A percentile compares a stretch with the other conserved stretches of the same genome.
phyloP scores from a whole-genome alignment of 2,888 invertebrate species.

The Rosalia funebris region DNA sequence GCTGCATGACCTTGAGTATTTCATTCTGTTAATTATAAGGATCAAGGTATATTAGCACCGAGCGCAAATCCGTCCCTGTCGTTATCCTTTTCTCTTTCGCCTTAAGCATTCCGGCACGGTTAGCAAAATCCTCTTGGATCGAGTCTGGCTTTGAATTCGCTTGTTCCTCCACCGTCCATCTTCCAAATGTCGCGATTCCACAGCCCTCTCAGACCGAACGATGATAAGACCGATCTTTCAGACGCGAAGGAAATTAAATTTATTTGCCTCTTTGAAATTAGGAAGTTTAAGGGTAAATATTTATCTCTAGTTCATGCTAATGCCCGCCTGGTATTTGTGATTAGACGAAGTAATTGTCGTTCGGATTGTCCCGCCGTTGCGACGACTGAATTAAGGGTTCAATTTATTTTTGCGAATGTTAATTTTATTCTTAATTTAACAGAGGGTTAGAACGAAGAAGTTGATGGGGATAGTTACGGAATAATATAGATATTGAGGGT shows the following conservation, averaged over 20 bases:
- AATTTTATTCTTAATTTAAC: slow-evolving; percentile 11
- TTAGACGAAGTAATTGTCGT: slow-evolving; percentile 36
- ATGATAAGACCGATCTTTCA: slow-evolving; percentile 59
- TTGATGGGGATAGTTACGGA: too few relatives aligned
- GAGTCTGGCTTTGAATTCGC: slow-evolving; percentile 44
- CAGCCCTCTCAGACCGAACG: slow-evolving; percentile 52
- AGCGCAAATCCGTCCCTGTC: not conserved
- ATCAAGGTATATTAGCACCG: too few relatives aligned
- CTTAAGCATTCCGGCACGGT: slow-evolving; percentile 4
- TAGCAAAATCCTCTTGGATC: slow-evolving; percentile 15
- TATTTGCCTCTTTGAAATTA: slow-evolving; percentile 55
- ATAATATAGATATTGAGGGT: too few relatives aligned
- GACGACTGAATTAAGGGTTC: slow-evolving; percentile 21
- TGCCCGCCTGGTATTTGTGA: slow-evolving; percentile 37
- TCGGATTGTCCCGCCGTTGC: slow-evolving; percentile 23
- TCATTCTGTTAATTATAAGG: too few relatives aligned
- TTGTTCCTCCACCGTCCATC: slow-evolving; percentile 58
- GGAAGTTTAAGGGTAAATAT: slow-evolving; percentile 52
- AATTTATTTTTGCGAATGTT: slow-evolving; percentile 14
- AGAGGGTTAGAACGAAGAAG: not conserved
- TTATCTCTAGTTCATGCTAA: slow-evolving; percentile 51
- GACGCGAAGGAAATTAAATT: slow-evolving; percentile 60
- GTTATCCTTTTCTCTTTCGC: slow-evolving; percentile 31
- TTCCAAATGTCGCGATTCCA: slow-evolving; percentile 56
- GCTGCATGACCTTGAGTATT: too few relatives aligned